These are phyloP conservation scores for Proteles cristata DNA, from an alignment of 2,113 vertebrate species.

Conservation along the genomic window DNA sequence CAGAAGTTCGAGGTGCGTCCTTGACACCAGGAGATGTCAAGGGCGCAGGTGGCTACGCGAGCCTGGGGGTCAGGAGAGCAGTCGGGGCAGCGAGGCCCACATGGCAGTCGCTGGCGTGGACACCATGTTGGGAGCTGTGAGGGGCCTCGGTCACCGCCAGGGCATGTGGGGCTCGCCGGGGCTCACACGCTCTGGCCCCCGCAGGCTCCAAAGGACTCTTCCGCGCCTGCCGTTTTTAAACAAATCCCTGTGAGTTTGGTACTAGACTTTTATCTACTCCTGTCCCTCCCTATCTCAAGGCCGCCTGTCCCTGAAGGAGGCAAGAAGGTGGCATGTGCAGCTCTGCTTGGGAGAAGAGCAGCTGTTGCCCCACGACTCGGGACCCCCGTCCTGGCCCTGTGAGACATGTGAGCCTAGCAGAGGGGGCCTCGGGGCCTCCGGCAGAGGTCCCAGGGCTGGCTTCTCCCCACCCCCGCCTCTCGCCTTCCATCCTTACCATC, in stretches of 20 bases:
- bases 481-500: not conserved
- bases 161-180: rapidly evolving
- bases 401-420: not conserved
- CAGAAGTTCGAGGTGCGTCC: not conserved
- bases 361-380: not conserved
- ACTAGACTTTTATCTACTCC: not conserved
- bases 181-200: not conserved
- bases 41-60: not conserved
- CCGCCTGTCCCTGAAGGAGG: not conserved
- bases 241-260: not conserved
- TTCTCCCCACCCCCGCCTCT: not conserved
- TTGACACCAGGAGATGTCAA: too few relatives aligned
- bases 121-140: rapidly evolving
- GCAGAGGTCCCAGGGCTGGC: not conserved
- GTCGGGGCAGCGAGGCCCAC: not conserved
- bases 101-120: rapidly evolving
- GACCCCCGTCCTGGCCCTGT: not conserved
- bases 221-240: not conserved
- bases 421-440: not conserved
- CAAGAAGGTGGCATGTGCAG: not conserved
- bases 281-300: not conserved
- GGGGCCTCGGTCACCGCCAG: not conserved
- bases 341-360: not conserved
- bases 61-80: not conserved
- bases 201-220: not conserved